These are phyloP conservation scores for Chalcosyrphus nemorum DNA, from an alignment of 2,888 invertebrate genomes.

Conservation along the genomic window DNA sequence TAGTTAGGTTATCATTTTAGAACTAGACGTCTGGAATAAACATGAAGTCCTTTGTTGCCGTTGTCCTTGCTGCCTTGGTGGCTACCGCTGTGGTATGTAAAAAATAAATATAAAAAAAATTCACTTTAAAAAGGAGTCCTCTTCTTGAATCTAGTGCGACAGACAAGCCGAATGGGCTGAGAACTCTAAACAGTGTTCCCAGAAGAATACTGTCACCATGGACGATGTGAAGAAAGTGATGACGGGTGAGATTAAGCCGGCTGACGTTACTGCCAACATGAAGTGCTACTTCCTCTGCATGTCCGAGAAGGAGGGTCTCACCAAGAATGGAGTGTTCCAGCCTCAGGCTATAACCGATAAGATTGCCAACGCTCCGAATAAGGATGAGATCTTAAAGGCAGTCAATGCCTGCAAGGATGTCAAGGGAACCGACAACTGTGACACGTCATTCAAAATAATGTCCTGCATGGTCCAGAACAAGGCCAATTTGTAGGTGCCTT, in stretches of 20 bases:
- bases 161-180: conserved; percentile 2
- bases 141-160: conserved; percentile 14
- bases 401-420: conserved; percentile 76
- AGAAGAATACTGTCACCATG: conserved; percentile 74
- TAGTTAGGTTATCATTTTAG: background rate
- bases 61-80: background rate
- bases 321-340: conserved; percentile 76
- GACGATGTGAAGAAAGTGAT: conserved; percentile 74
- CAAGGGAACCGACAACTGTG: conserved; percentile 78
- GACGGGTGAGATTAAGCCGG: conserved; percentile 72
- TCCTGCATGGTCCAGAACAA: conserved; percentile 77
- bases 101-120: no score
- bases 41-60: conserved; percentile 15
- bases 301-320: conserved; percentile 77
- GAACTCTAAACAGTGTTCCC: conserved; percentile 74
- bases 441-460: conserved; percentile 77
- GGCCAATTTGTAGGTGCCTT: background rate
- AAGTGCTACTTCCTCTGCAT: conserved; percentile 78
- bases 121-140: no score
- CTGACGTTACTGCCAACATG: conserved; percentile 74
- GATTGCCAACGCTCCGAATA: conserved; percentile 74
- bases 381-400: conserved; percentile 74
- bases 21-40: background rate
- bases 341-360: conserved; percentile 73
- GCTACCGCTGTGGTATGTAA: conserved; percentile 18